Conservation (phyloP, 2,113 vertebrate genomes). For the Cottus gobio region DNA sequence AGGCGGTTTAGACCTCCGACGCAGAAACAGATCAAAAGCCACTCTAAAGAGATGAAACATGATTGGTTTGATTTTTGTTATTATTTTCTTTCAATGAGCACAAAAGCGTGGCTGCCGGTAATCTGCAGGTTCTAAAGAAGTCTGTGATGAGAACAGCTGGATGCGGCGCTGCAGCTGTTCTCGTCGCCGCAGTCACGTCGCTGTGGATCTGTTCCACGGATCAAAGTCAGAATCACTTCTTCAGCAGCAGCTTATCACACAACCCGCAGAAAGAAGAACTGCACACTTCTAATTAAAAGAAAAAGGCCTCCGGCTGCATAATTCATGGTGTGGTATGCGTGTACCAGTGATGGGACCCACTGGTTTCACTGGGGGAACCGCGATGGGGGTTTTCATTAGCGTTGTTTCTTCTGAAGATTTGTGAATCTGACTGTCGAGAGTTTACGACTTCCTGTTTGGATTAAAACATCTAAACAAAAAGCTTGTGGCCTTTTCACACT, state of each 20-base stretch:
- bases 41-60: not conserved
- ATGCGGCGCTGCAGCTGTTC: too few species aligned
- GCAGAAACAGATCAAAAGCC: constrained; percentile 1
- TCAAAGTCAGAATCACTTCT: constrained; percentile 35
- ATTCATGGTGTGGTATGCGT: not conserved
- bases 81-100: not conserved
- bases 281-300: constrained; percentile 29
- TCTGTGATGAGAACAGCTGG: constrained; percentile 23
- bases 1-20: not conserved
- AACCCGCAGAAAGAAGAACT: not conserved
- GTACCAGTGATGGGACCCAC: not conserved
- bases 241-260: constrained; percentile 8
- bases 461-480: too few species aligned
- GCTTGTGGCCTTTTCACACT: too few species aligned
- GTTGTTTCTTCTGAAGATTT: not conserved
- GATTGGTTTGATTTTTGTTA: not conserved
- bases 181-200: too few species aligned
- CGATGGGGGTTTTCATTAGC: not conserved
- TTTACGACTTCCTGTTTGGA: too few species aligned
- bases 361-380: constrained; percentile 8
- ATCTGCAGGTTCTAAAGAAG: constrained; percentile 5
- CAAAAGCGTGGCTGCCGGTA: not conserved
- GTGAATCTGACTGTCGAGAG: not conserved
- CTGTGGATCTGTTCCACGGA: not conserved
- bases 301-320: not conserved